These are phyloP conservation scores for Tetramorium alpestre DNA, from an alignment of 1,140 invertebrate genomes.

Conservation along the genomic window DNA sequence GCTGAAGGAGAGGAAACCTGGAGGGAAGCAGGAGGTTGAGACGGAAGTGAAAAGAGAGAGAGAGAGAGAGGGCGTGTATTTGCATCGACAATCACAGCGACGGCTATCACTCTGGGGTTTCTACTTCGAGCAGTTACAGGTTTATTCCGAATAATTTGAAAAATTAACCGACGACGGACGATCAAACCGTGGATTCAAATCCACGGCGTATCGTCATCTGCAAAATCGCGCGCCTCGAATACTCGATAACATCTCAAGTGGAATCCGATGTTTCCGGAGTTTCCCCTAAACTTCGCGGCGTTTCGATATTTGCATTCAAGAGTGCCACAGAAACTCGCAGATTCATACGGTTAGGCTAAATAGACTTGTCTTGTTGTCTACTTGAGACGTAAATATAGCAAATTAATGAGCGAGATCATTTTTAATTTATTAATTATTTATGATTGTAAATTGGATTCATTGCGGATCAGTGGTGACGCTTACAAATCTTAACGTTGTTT, in stretches of 20 bases:
- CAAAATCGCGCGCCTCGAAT: slow-evolving; percentile 8
- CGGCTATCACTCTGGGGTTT: slow-evolving; percentile 74
- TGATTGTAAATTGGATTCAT: background rate
- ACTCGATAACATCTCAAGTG: slow-evolving; percentile 13
- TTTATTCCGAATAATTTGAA: slow-evolving; percentile 77
- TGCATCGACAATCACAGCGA: slow-evolving; percentile 80
- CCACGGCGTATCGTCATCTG: background rate
- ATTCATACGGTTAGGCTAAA: background rate
- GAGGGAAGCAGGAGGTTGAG: slow-evolving; percentile 33
- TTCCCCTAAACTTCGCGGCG: slow-evolving; percentile 5
- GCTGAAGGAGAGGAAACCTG: slow-evolving; percentile 57
- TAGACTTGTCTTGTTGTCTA: background rate
- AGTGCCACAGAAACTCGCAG: background rate
- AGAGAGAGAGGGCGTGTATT: slow-evolving; percentile 71
- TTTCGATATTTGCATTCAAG: slow-evolving; percentile 22
- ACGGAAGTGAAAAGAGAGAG: slow-evolving; percentile 47
- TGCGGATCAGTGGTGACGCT: background rate
- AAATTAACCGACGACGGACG: slow-evolving; percentile 69
- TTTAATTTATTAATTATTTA: slow-evolving; percentile 4
- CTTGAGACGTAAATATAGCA: background rate
- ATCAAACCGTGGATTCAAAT: slow-evolving; percentile 5
- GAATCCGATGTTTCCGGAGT: background rate
- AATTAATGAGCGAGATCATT: background rate
- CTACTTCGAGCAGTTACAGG: slow-evolving; percentile 72
- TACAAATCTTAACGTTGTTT: background rate